These are phyloP conservation scores for Neogobius melanostomus DNA, from an alignment of 2,113 vertebrate species.

Conservation along the genomic window DNA sequence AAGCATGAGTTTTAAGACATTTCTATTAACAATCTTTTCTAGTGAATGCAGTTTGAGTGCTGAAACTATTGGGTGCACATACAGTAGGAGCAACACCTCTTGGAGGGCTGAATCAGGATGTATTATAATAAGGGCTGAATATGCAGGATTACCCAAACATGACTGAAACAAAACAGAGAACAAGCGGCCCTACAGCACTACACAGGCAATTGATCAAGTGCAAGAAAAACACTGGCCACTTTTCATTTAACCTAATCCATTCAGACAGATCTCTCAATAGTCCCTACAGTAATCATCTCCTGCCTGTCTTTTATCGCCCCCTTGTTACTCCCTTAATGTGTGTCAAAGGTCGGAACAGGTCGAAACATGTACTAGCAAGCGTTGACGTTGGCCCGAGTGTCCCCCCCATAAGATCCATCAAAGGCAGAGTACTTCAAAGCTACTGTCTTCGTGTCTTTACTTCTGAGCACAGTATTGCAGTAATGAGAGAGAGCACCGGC, in stretches of 20 bases:
- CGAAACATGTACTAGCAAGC: slow-evolving; percentile 13
- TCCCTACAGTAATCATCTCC: not conserved
- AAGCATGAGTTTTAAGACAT: no score
- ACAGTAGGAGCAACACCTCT: no score
- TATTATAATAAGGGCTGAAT: no score
- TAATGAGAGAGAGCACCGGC: slow-evolving; percentile 48
- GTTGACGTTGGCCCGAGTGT: slow-evolving; percentile 28
- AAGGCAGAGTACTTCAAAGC: slow-evolving; percentile 48
- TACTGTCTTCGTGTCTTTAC: slow-evolving; percentile 34
- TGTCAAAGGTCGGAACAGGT: slow-evolving; percentile 36
- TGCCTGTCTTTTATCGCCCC: not conserved
- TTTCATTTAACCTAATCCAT: slow-evolving; percentile 2
- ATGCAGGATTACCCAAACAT: no score
- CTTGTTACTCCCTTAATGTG: slow-evolving; percentile 3
- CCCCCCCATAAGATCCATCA: slow-evolving; percentile 38
- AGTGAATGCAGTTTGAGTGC: no score
- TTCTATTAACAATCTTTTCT: no score
- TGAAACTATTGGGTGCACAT: no score
- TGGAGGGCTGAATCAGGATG: no score
- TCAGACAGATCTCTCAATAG: not conserved
- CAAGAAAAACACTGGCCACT: not conserved
- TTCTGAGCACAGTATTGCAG: slow-evolving; percentile 42
- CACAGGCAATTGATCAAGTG: not conserved
- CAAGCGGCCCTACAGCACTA: no score
- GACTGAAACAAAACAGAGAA: no score